These are phyloP conservation scores for Periparus ater DNA, from an alignment of 2,797 vertebrate species.

Conservation along the genomic window DNA sequence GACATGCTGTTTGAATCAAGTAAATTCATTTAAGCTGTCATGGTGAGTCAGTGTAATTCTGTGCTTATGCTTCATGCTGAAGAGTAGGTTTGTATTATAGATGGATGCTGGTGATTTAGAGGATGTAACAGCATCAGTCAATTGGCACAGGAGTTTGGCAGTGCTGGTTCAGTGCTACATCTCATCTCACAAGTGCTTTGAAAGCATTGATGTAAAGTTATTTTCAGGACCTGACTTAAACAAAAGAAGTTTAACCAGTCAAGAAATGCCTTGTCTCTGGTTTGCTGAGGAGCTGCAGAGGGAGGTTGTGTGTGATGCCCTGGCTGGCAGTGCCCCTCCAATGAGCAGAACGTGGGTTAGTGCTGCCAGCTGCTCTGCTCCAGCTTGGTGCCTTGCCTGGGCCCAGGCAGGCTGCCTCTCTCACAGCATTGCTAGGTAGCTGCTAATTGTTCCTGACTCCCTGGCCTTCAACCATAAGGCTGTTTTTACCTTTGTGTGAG, in stretches of 20 bases:
- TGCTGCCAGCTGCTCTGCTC: neutral
- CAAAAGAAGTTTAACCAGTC: neutral
- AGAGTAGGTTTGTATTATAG: neutral
- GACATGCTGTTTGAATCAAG: constrained; percentile 64
- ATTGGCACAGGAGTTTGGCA: neutral
- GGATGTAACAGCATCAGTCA: neutral
- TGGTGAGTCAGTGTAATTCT: constrained; percentile 38
- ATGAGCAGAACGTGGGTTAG: neutral
- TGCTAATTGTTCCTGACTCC: neutral
- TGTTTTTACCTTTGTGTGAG: neutral
- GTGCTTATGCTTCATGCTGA: neutral
- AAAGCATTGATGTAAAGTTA: neutral
- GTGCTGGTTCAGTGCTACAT: neutral
- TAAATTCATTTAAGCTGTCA: constrained; percentile 48
- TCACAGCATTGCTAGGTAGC: neutral
- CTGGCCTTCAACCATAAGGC: neutral
- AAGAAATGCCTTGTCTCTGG: neutral
- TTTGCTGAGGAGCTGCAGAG: neutral
- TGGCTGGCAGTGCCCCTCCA: neutral
- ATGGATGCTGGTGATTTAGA: neutral
- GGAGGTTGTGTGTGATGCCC: neutral
- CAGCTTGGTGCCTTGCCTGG: neutral
- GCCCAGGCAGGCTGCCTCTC: neutral
- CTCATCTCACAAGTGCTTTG: neutral
- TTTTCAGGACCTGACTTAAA: neutral